Evolutionary conservation across 2,797 vertebrate genomes (phyloP).

Genomic region (Orientallactaga sibirica): DNA sequence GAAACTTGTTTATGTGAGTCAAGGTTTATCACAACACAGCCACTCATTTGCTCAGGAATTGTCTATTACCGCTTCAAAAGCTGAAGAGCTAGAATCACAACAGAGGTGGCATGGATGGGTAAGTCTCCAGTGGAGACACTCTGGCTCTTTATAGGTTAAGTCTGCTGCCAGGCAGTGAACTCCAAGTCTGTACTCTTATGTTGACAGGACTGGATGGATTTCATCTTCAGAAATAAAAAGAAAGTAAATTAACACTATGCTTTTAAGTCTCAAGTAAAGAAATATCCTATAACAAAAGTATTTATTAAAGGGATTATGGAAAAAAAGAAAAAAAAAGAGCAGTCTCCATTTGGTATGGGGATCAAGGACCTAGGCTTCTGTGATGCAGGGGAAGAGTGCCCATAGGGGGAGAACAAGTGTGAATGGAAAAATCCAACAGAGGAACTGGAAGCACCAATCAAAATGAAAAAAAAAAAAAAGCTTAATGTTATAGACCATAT

Average conservation of each 20-base stretch:
- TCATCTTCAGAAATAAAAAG: neutral
- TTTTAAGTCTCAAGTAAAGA: neutral
- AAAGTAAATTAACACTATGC: neutral
- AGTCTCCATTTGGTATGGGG: neutral
- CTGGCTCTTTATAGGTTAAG: too few species aligned
- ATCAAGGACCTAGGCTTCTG: neutral
- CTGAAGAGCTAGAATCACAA: neutral
- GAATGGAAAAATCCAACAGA: neutral
- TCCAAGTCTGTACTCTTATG: too few species aligned
- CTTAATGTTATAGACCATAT: neutral
- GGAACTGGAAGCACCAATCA: neutral
- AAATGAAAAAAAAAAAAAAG: too few species aligned
- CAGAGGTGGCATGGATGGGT: accelerated
- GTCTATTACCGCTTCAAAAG: neutral
- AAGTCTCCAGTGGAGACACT: too few species aligned
- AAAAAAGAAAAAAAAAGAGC: neutral
- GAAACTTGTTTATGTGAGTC: neutral
- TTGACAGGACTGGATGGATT: neutral
- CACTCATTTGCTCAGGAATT: neutral
- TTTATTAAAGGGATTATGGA: neutral
- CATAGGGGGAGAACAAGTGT: neutral
- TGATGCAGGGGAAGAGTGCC: neutral
- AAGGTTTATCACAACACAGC: neutral
- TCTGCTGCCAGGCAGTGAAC: neutral
- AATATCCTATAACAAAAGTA: neutral